Conservation (phyloP, 2,797 vertebrate species). For the Diplodus sargus region DNA sequence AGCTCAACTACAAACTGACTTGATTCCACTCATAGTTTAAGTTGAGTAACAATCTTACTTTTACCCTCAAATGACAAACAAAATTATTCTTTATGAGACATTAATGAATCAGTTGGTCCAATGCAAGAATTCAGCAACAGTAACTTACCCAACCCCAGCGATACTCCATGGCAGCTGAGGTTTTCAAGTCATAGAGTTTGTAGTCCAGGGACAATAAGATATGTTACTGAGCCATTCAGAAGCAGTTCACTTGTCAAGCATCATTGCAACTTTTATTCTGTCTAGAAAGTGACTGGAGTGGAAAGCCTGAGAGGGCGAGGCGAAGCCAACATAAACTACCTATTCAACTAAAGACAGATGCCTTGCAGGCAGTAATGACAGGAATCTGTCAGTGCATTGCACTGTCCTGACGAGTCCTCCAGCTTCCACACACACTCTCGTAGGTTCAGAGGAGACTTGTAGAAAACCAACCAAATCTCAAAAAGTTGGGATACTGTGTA, state of each 20-base stretch:
- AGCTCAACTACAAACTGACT: not conserved
- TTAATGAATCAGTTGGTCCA: not conserved
- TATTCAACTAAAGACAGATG: conserved; percentile 46
- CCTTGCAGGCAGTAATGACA: conserved; percentile 70
- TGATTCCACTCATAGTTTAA: not conserved
- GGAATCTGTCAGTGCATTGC: conserved; percentile 52
- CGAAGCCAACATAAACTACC: conserved; percentile 48
- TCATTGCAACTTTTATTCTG: not conserved
- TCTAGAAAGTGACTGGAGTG: not conserved
- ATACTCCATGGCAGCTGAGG: conserved; percentile 30
- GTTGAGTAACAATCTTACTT: not conserved
- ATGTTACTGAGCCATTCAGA: not conserved
- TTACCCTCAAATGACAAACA: not conserved
- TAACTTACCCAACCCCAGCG: conserved; percentile 51
- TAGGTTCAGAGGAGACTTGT: not conserved
- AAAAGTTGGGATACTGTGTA: too few species aligned
- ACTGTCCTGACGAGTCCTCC: conserved; percentile 7
- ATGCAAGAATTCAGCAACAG: not conserved
- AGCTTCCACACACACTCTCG: not conserved
- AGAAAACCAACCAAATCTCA: conserved; percentile 4
- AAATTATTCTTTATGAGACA: not conserved
- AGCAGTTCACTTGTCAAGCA: not conserved
- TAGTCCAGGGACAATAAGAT: conserved; percentile 4
- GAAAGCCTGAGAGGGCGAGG: conserved; percentile 6
- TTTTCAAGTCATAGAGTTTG: conserved; percentile 32